A percentile compares a stretch with the other conserved stretches of the same genome.
phyloP scores from a whole-genome alignment of 2,113 vertebrate genomes.

The Malurus alboscapulatus region DNA sequence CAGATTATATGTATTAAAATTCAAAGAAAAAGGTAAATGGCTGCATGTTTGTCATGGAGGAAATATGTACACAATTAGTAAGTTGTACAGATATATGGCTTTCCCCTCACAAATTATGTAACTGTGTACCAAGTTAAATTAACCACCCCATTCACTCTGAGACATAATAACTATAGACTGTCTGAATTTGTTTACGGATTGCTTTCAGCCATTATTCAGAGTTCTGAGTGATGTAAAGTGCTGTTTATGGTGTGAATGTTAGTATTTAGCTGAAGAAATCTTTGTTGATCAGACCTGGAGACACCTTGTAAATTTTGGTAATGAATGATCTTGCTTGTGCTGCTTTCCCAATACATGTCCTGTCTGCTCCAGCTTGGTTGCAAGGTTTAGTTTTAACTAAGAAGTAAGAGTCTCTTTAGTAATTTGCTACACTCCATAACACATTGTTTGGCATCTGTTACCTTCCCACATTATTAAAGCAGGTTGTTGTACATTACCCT shows the following conservation, averaged over 20 bases:
- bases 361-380: background rate
- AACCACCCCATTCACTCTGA: background rate
- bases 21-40: background rate
- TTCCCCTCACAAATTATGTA: background rate
- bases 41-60: background rate
- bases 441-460: conserved; percentile 22
- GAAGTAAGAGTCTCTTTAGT: background rate
- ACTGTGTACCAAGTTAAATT: background rate
- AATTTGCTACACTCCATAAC: background rate
- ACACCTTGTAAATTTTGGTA: background rate
- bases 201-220: background rate
- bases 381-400: background rate
- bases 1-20: background rate
- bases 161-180: background rate
- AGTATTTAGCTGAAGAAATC: background rate
- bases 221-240: background rate
- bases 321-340: background rate
- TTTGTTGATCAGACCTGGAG: background rate
- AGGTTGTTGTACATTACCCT: background rate
- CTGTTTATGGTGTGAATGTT: background rate
- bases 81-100: background rate
- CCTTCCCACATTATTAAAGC: conserved; percentile 15
- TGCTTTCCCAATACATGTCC: background rate
- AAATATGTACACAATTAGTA: background rate
- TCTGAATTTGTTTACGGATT: background rate